These are phyloP conservation scores for Agrilus planipennis DNA, from an alignment of 1,140 invertebrate species.

Conservation along the genomic window DNA sequence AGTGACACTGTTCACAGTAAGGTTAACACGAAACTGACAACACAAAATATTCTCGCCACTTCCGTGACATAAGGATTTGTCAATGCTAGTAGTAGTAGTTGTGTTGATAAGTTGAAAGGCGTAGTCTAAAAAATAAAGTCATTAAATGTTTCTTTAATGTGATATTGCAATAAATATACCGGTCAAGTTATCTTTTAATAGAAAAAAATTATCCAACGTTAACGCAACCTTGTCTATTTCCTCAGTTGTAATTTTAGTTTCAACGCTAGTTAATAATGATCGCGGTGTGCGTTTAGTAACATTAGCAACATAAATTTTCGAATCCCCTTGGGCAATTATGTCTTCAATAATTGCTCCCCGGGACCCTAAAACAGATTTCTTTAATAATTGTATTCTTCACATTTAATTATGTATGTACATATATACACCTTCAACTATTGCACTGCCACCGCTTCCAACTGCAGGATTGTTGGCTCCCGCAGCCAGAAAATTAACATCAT, in stretches of 20 bases:
- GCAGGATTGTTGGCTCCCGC: constrained; percentile 40
- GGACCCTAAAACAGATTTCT: not conserved
- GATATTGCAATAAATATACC: too few relatives aligned
- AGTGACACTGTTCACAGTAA: too few relatives aligned
- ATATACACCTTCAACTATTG: constrained; percentile 37
- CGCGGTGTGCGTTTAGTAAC: too few relatives aligned
- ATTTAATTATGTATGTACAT: too few relatives aligned
- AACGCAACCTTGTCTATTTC: constrained; percentile 7
- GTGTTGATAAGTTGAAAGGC: not conserved
- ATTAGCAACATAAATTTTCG: constrained; percentile 3
- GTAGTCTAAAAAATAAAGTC: too few relatives aligned
- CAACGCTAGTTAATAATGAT: too few relatives aligned
- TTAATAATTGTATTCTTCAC: too few relatives aligned
- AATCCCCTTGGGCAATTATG: constrained; percentile 6
- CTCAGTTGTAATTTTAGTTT: too few relatives aligned
- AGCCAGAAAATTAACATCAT: constrained; percentile 39
- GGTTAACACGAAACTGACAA: constrained; percentile 10
- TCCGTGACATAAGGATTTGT: not conserved
- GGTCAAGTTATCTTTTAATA: not conserved
- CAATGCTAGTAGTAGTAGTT: not conserved
- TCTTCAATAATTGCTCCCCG: constrained; percentile 6
- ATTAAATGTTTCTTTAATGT: too few relatives aligned
- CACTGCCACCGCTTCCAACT: constrained; percentile 31
- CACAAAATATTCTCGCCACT: constrained; percentile 3
- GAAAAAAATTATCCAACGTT: constrained; percentile 11